phyloP scores from a whole-genome alignment of 92 coral and sea anemone species.

The Umimayanthus chanpuru region DNA sequence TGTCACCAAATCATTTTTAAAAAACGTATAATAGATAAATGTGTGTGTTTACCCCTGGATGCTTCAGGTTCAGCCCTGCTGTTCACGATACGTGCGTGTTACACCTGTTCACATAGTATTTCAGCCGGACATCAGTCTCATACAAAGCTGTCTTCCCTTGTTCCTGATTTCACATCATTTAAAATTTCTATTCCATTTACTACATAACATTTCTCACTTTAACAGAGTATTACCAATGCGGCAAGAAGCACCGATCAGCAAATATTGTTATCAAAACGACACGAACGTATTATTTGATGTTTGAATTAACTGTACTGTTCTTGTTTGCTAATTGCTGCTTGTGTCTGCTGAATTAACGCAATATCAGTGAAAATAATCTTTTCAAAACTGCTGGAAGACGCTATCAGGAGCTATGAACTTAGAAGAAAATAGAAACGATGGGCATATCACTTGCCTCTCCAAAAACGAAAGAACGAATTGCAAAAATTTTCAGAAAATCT shows the following conservation, averaged over 20 bases:
- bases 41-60: neutral
- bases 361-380: neutral
- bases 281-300: neutral
- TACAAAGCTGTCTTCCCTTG: neutral
- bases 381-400: neutral
- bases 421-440: neutral
- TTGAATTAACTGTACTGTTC: conserved; percentile 6
- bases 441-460: neutral
- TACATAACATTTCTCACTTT: neutral
- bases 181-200: neutral
- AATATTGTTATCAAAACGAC: neutral
- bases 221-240: neutral
- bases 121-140: neutral
- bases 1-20: neutral
- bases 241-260: neutral
- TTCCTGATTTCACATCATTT: neutral
- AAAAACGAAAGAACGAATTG: neutral
- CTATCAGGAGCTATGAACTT: neutral
- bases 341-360: conserved; percentile 5
- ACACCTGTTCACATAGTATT: conserved; percentile 18
- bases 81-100: neutral
- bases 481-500: neutral
- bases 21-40: neutral
- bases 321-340: conserved; percentile 9
- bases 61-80: neutral